Conservation (phyloP, 2,113 vertebrate species). For the Myiopsitta monachus region DNA sequence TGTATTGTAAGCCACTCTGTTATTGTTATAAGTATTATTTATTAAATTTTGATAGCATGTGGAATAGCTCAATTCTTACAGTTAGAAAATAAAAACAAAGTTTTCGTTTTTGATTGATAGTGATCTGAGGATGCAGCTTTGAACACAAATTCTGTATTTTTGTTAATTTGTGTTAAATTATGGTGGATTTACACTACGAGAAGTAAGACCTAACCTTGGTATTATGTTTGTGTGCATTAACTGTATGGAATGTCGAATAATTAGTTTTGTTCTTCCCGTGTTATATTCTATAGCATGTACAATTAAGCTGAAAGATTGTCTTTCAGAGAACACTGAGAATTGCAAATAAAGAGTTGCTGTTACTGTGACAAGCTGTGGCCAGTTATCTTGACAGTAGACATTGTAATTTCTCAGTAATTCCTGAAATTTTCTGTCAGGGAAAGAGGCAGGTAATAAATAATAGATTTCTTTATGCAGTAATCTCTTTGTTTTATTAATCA, state of each 20-base stretch:
- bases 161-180: not conserved
- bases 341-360: not conserved
- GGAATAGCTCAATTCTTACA: not conserved
- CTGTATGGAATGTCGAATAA: not conserved
- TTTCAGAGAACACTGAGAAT: not conserved
- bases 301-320: not conserved
- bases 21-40: not conserved
- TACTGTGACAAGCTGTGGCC: not conserved
- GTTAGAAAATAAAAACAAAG: not conserved
- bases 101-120: not conserved
- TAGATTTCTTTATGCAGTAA: not conserved
- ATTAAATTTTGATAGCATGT: not conserved
- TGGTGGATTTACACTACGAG: not conserved
- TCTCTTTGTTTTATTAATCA: slow-evolving; percentile 17
- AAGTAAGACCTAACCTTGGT: not conserved
- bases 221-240: not conserved
- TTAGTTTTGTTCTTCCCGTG: not conserved
- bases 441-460: not conserved
- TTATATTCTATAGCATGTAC: not conserved
- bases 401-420: not conserved
- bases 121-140: not conserved
- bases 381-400: not conserved
- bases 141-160: not conserved
- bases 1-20: not conserved
- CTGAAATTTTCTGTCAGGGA: not conserved